Conservation (phyloP, 2,888 invertebrate species). For the Drosophila rubida region DNA sequence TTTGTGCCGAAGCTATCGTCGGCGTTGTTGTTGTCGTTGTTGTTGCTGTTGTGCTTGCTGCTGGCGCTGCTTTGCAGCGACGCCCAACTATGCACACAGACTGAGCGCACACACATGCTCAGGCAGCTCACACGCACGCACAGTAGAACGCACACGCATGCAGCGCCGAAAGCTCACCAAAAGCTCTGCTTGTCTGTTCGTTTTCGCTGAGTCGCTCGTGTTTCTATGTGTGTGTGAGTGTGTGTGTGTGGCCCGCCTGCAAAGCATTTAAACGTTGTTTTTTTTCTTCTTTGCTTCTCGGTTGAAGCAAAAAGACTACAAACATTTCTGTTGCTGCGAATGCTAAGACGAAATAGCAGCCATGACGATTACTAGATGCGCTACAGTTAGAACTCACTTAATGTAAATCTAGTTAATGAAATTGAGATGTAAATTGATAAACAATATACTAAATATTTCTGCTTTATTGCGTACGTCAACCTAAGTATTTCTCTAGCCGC, state of each 20-base stretch:
- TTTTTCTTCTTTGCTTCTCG: constrained; percentile 43
- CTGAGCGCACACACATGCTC: constrained; percentile 17
- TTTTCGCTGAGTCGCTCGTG: constrained; percentile 19
- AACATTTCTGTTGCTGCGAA: constrained; percentile 42
- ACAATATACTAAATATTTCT: too few relatives aligned
- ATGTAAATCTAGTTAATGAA: not conserved
- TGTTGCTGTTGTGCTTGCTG: constrained; percentile 16
- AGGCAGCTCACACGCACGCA: constrained; percentile 35
- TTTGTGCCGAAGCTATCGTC: constrained; percentile 27
- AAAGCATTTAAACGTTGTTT: constrained; percentile 56
- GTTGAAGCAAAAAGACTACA: constrained; percentile 42
- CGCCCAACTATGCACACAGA: constrained; percentile 43
- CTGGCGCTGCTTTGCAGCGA: constrained; percentile 23
- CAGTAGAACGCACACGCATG: constrained; percentile 38
- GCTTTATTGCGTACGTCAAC: too few relatives aligned
- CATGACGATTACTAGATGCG: constrained; percentile 35
- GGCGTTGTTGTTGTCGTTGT: not conserved
- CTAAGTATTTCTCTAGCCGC: too few relatives aligned
- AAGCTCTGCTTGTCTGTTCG: constrained; percentile 48
- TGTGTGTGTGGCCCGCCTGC: constrained; percentile 28
- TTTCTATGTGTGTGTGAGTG: constrained; percentile 20
- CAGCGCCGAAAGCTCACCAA: constrained; percentile 62
- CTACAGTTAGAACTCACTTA: constrained; percentile 18
- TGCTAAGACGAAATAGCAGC: constrained; percentile 26
- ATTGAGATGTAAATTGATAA: not conserved